Evolutionary conservation across 1,140 invertebrate species (phyloP), one percentile per base, ranked within the genome.

Genomic region (Chlorops oryzae): DNA sequence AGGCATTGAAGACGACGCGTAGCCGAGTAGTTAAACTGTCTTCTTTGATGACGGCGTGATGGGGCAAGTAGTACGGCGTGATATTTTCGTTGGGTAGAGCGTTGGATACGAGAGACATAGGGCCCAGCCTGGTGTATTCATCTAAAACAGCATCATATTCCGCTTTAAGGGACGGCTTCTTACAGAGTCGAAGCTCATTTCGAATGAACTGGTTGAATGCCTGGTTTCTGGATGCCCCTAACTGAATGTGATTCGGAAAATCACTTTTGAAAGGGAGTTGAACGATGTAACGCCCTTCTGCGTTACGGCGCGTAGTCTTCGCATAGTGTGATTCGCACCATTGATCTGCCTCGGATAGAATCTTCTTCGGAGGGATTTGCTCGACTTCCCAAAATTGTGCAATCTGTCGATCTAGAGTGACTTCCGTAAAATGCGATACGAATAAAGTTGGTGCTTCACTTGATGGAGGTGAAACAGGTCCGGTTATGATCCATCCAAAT

Each of bases 1-100:
- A 53, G 3, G 61, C 60, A 50, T 63, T 55, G 43, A 67, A 65
- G 7, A 67, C 62, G 13, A 61, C 54, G 12, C 60, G 45, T 10
- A 59, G 20, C 41, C 65, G 59, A 2, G 68, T 71, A 5, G 49
- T 51, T 13, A 28, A 23, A 15, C 32, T 53, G 4, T 49, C 20
- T 15, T 17, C 22, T 41, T 22, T 43, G 3, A 54, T 28, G 18
- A 54, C 25, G 12, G 20, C 20, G 23, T 54, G 41, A 46, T 49
- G 52, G 5, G 52, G 51, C 25, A 53, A 38, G 21, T 27, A 51
- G 39, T 51, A 47, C 17, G 45, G 10, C 44, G 23, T 24, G 17
- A 22, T 3, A 15, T 41, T 47, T 48, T 50, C 42, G n/a, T n/a
- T n/a, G n/a, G n/a, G n/a, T n/a, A n/a, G n/a, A n/a, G n/a, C n/a